These are phyloP conservation scores for Lingula anatina DNA, from an alignment of 2,888 invertebrate species.

Conservation along the genomic window DNA sequence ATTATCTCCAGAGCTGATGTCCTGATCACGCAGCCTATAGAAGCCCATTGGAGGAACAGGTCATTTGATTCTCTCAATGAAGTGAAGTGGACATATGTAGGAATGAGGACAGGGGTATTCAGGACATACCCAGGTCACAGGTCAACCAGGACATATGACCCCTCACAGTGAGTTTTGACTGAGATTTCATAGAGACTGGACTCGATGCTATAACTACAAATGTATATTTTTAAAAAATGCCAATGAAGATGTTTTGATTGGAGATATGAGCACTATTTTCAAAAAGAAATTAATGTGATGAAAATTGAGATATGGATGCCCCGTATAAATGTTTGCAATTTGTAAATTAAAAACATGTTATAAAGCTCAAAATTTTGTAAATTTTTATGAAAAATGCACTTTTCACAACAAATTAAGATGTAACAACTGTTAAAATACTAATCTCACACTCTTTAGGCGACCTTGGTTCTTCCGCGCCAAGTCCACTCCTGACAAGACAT, in stretches of 20 bases:
- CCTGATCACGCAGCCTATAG: conserved; percentile 51
- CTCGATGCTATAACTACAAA: neutral
- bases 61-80: conserved; percentile 50
- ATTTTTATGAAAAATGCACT: too few relatives aligned
- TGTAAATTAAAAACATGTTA: too few relatives aligned
- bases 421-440: too few relatives aligned
- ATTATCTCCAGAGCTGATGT: conserved; percentile 46
- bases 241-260: neutral
- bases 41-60: conserved; percentile 47
- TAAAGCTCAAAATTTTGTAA: too few relatives aligned
- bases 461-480: conserved; percentile 52
- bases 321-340: too few relatives aligned
- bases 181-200: too few relatives aligned
- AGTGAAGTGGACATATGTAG: conserved; percentile 53
- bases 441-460: conserved; percentile 40
- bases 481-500: conserved; percentile 47
- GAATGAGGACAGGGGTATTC: conserved; percentile 53
- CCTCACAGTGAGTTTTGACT: conserved; percentile 43
- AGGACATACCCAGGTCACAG: conserved; percentile 53
- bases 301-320: too few relatives aligned
- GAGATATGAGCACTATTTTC: too few relatives aligned
- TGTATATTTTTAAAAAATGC: neutral
- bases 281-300: too few relatives aligned
- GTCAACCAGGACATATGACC: conserved; percentile 49
- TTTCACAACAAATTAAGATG: too few relatives aligned